Evolutionary conservation across 2,797 vertebrate species (phyloP).

Genomic region (Pseudomugil tenellus): DNA sequence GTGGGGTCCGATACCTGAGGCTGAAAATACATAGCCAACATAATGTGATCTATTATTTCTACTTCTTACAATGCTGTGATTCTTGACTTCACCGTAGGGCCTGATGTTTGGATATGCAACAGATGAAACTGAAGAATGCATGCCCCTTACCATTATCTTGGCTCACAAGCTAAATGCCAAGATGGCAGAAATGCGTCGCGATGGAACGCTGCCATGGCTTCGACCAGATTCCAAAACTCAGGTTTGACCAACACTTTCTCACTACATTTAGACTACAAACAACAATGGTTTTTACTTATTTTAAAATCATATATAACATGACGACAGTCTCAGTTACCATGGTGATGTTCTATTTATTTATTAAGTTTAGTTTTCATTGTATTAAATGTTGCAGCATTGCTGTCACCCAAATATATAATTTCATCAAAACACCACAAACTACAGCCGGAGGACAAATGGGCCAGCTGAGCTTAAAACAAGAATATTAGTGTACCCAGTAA

Average conservation of each 20-base stretch:
- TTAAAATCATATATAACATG: too few species aligned
- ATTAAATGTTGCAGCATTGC: too few species aligned
- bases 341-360: too few species aligned
- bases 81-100: conserved; percentile 78
- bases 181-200: conserved; percentile 91
- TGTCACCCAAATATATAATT: too few species aligned
- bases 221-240: conserved; percentile 96
- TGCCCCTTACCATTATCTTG: conserved; percentile 94
- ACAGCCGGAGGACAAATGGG: not conserved
- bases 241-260: conserved; percentile 70
- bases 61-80: conserved; percentile 2
- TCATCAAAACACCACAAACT: not conserved
- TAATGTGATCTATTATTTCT: not conserved
- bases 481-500: not conserved
- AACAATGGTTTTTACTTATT: too few species aligned
- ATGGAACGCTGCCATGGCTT: conserved; percentile 89
- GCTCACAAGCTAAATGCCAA: conserved; percentile 96
- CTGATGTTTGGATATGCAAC: conserved; percentile 98
- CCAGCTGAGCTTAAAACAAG: not conserved
- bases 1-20: not conserved
- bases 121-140: conserved; percentile 95
- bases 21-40: not conserved
- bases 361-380: too few species aligned
- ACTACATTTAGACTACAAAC: not conserved
- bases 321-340: too few species aligned